Base-by-base conservation (phyloP, 92 coral and sea anemone genomes). In the Galaxea fascicularis region DNA sequence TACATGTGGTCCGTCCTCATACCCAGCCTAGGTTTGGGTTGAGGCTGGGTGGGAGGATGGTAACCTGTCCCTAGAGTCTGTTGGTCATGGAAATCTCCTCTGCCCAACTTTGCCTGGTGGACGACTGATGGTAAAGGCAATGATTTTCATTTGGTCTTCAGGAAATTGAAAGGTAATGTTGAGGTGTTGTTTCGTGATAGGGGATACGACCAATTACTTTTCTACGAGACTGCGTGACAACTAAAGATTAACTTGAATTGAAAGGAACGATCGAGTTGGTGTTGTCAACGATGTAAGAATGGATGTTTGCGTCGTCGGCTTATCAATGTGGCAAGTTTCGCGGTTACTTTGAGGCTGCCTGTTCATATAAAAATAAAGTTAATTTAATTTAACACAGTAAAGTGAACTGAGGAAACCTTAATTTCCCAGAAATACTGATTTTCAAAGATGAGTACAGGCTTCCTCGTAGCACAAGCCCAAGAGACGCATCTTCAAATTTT, bases 381-480 rank as follows among this genome's bases (percentile, higher is more conserved):
- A 28, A 60, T n/a, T 9, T 28, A 60, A 60, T 22, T 60, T 8
- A 60, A 60, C 28, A 20, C 8, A 20, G 26, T 60, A 28, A 20
- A 60, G 25, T 60, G 66, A 60, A 24, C 25, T 27, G 4, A 28
- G 18, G 71, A 60, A 14, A 77, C 82, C 82, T 62, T 41, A 77
- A 45, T 24, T 77, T 20, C 27, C 82, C 59, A 77, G 8, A 30
- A 30, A 77, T 46, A 24, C 59, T 62, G 0, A 77, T 22, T 8
- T 62, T 71, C 35, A 62, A 26, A 13, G 70, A 59, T 45, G 35
- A 16, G 17, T 77, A 71, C 15, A 77, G 20, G 16, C 41, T 63
- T 8, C 71, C 82, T 11, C 62, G 70, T 77, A 77, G 24, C 82
- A 21, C 24, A 21, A 77, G 45, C 8, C 82, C 71, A 7, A 47